Conservation (phyloP, 2,113 vertebrate species). For the Scartelaos histophorus region DNA sequence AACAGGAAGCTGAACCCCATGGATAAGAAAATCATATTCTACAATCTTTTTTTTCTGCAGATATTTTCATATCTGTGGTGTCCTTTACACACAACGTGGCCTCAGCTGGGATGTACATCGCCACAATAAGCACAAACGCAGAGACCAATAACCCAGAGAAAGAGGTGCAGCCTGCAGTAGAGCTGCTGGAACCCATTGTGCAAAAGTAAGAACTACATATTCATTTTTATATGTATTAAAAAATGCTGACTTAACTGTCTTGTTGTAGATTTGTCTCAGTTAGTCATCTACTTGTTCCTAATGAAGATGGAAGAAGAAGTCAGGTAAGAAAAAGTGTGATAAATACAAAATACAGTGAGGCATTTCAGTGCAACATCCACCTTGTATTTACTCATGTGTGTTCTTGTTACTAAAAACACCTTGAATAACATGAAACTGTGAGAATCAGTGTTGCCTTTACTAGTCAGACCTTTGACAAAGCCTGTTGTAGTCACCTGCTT, state of each 20-base stretch:
- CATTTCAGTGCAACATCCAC: too few species aligned
- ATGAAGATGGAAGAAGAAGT: slow-evolving; percentile 86
- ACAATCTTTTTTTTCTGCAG: slow-evolving; percentile 62
- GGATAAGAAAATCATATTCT: too few species aligned
- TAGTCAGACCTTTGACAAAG: too few species aligned
- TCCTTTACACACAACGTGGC: slow-evolving; percentile 89
- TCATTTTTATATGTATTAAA: background rate
- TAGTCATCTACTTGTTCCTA: slow-evolving; percentile 83
- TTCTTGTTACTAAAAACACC: too few species aligned
- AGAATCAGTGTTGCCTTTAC: too few species aligned
- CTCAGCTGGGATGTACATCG: slow-evolving; percentile 90
- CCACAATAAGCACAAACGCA: slow-evolving; percentile 88
- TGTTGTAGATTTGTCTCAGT: slow-evolving; percentile 85
- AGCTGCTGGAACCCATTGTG: slow-evolving; percentile 90
- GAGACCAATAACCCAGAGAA: slow-evolving; percentile 88
- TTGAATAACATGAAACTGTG: too few species aligned
- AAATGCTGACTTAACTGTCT: background rate
- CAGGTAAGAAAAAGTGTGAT: slow-evolving; percentile 76
- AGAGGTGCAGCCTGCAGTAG: slow-evolving; percentile 87
- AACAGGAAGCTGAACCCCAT: too few species aligned
- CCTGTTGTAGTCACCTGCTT: too few species aligned
- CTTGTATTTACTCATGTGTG: too few species aligned
- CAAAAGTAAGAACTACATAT: slow-evolving; percentile 80
- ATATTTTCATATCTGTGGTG: slow-evolving; percentile 93
- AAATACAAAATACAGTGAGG: background rate